Evolutionary conservation across 2,113 vertebrate genomes (phyloP).

Genomic region (Coracopsis vasa): DNA sequence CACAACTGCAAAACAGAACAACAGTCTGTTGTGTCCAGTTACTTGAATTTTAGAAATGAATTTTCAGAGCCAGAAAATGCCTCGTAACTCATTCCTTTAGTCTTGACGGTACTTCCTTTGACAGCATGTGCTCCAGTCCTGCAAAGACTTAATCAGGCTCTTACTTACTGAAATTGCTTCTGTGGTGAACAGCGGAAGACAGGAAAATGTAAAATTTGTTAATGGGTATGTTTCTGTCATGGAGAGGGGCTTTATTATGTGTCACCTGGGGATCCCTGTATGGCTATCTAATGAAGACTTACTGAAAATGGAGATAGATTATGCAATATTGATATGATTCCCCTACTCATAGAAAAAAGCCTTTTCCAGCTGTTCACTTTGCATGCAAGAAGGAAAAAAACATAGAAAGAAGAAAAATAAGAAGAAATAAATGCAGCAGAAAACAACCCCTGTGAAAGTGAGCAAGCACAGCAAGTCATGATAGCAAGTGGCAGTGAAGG

Average conservation of each 20-base stretch:
- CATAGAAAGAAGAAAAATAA: not conserved
- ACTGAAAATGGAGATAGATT: constrained; percentile 37
- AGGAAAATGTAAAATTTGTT: constrained; percentile 54
- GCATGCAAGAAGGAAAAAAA: not conserved
- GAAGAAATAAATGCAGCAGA: not conserved
- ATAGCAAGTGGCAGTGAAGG: not conserved
- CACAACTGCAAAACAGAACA: not conserved
- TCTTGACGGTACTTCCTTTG: not conserved
- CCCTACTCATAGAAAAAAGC: not conserved
- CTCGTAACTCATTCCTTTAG: not conserved
- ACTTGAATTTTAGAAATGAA: not conserved
- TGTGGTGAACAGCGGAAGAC: constrained; percentile 53
- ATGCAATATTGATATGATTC: constrained; percentile 23
- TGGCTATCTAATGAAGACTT: constrained; percentile 25
- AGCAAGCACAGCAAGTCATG: not conserved
- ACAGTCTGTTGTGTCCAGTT: not conserved
- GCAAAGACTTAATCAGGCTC: constrained; percentile 21
- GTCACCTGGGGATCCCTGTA: constrained; percentile 39
- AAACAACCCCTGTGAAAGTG: not conserved
- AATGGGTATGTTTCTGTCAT: constrained; percentile 37
- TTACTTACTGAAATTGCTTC: constrained; percentile 37
- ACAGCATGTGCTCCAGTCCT: not conserved
- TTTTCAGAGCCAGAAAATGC: not conserved
- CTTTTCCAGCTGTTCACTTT: not conserved
- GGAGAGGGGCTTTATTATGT: constrained; percentile 27